Evolutionary conservation across 2,113 vertebrate genomes (phyloP), one percentile per base, ranked within the genome.

Genomic region (Apodemus sylvaticus): DNA sequence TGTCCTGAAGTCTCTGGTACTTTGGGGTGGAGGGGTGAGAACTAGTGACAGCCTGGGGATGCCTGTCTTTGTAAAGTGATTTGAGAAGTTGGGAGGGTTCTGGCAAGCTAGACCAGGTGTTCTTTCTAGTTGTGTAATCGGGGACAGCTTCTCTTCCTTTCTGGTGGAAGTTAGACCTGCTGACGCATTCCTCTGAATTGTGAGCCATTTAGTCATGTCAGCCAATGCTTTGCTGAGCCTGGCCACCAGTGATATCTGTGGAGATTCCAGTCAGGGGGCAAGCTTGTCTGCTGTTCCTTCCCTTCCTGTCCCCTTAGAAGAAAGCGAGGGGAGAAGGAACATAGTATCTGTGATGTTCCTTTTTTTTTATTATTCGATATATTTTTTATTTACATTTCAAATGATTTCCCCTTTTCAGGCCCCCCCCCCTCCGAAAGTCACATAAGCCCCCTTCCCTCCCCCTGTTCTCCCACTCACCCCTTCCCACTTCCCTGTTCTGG

Each of bases 101-200:
- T 42, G 83, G 83, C 29, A 55, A 85, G 39, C 85, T 55, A 88
- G 36, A 51, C 22, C 4, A 7, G 55, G 78, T 45, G 36, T 48
- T 89, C 79, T 85, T 94, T 78, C 39, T 51, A 92, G 39, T 31
- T 89, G 89, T 91, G 91, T 34, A 17, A 48, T 83, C 68, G 7
- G 42, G 39, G 36, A 58, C 11, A 53, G 62, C 79, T 68, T 53
- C 16, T 29, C 64, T 68, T 45, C 20, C 19, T 90, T 74, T 89
- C 36, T 81, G 66, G 48, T 34, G 34, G 39, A 70, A 62, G n/a
- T 91, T 55, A 64, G 62, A 48, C 17, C 22, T 8, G 24, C 20
- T 8, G 53, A 74, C 70, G 42, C 26, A 58, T 83, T 73, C 66
- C 76, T 94, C 29, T 89, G 68, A 77, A 39, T 26, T 89, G 77